These are phyloP conservation scores for Oryzias celebensis DNA, from an alignment of 2,113 vertebrate genomes.

Conservation along the genomic window DNA sequence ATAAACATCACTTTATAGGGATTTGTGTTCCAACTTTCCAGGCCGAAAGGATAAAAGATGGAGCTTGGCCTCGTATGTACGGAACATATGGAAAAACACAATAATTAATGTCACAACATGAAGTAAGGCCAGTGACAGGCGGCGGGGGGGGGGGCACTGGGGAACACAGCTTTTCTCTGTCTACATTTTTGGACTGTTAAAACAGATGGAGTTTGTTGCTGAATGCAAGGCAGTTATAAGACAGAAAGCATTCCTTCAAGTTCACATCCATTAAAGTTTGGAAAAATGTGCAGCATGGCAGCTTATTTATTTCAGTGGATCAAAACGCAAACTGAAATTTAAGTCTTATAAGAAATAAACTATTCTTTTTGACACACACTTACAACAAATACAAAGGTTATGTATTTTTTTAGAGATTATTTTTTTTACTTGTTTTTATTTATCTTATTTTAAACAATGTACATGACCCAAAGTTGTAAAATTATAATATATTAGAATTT, in stretches of 20 bases:
- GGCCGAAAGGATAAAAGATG: conserved; percentile 65
- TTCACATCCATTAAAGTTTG: conserved; percentile 31
- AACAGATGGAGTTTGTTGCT: conserved; percentile 64
- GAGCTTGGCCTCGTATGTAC: conserved; percentile 67
- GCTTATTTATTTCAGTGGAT: conserved; percentile 18
- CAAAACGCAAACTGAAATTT: conserved; percentile 21
- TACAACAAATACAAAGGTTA: background rate
- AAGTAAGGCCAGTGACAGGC: conserved; percentile 63
- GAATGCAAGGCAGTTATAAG: conserved; percentile 49
- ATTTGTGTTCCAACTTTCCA: conserved; percentile 67
- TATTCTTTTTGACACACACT: background rate
- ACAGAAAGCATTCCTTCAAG: conserved; percentile 39
- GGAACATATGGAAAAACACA: conserved; percentile 75
- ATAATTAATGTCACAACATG: conserved; percentile 78
- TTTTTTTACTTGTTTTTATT: too few relatives aligned
- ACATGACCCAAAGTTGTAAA: background rate
- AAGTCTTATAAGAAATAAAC: conserved; percentile 7
- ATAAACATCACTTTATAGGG: conserved; percentile 65
- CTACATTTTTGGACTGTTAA: conserved; percentile 65
- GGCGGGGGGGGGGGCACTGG: conserved; percentile 35
- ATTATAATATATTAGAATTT: background rate
- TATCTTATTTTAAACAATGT: too few relatives aligned
- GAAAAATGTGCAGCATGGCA: conserved; percentile 17
- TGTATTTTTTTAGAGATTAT: too few relatives aligned
- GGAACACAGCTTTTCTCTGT: conserved; percentile 65